These are phyloP conservation scores for Nipponia nippon DNA, from an alignment of 2,113 vertebrate species.

Conservation along the genomic window DNA sequence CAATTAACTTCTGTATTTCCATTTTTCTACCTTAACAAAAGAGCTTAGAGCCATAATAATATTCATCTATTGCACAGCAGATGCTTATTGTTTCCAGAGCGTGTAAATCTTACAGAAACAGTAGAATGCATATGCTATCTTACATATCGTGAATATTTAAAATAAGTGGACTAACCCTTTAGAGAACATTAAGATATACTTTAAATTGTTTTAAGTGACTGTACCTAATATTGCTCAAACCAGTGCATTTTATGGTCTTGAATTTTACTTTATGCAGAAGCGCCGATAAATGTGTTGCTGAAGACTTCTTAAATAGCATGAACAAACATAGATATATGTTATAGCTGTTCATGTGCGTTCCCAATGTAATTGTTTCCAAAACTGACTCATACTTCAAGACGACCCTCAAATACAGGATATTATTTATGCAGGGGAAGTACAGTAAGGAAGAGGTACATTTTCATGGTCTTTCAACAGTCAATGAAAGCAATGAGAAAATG, in stretches of 20 bases:
- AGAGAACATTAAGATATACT: not conserved
- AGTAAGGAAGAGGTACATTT: not conserved
- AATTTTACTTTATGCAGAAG: not conserved
- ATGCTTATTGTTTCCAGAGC: not conserved
- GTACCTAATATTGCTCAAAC: not conserved
- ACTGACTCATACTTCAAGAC: not conserved
- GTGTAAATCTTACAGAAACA: not conserved
- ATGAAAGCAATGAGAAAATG: not conserved
- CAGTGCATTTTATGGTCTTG: not conserved
- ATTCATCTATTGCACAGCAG: not conserved
- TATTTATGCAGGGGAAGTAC: not conserved
- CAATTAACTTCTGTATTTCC: not conserved
- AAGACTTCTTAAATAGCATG: not conserved
- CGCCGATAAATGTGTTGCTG: not conserved
- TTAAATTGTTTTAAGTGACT: not conserved
- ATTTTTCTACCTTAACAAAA: not conserved
- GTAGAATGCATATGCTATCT: not conserved
- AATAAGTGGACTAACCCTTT: not conserved
- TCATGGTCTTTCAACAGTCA: not conserved
- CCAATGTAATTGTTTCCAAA: not conserved
- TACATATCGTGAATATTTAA: not conserved
- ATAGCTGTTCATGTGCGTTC: not conserved
- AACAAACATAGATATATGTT: not conserved
- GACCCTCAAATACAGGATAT: not conserved
- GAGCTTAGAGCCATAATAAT: not conserved